Conservation (phyloP, 2,797 vertebrate species). For the Dryobates pubescens region DNA sequence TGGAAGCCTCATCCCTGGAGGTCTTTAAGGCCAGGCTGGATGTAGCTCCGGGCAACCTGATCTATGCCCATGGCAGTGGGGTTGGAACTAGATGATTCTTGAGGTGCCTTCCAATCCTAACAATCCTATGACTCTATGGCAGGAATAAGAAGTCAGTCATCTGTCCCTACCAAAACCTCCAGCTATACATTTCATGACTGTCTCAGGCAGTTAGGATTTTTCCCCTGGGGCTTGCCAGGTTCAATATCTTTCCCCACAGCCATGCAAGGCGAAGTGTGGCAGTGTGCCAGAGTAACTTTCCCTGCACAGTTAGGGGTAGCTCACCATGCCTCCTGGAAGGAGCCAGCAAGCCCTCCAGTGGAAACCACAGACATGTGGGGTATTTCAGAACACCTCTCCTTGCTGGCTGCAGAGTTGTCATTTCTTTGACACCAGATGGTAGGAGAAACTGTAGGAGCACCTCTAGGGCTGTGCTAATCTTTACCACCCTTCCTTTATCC, state of each 20-base stretch:
- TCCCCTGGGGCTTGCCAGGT: slow-evolving; percentile 76
- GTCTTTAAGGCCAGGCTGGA: no score
- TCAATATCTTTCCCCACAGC: slow-evolving; percentile 68
- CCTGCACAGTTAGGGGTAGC: slow-evolving; percentile 48
- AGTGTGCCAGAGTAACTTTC: slow-evolving; percentile 67
- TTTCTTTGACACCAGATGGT: slow-evolving; percentile 7
- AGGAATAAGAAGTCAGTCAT: slow-evolving; percentile 48
- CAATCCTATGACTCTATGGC: background rate
- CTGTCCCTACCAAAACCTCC: slow-evolving; percentile 69
- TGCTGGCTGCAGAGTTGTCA: background rate
- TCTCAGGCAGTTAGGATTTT: slow-evolving; percentile 78
- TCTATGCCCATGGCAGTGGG: no score
- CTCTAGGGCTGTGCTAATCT: slow-evolving; percentile 25
- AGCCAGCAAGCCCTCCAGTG: slow-evolving; percentile 43
- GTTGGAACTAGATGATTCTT: no score
- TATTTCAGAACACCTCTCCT: slow-evolving; percentile 34
- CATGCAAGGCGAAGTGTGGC: slow-evolving; percentile 31
- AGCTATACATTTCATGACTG: slow-evolving; percentile 80
- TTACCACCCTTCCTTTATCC: slow-evolving; percentile 3
- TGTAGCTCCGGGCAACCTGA: no score
- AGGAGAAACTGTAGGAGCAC: slow-evolving; percentile 13
- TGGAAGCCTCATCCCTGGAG: no score
- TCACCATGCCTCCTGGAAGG: slow-evolving; percentile 36
- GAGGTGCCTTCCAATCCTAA: no score
- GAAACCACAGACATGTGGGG: slow-evolving; percentile 58